Percentiles rank a stretch among this genome's conserved stretches.
These are phyloP conservation scores for Semicossyphus pulcher DNA, from an alignment of 2,113 vertebrate species.

Conservation along the genomic window DNA sequence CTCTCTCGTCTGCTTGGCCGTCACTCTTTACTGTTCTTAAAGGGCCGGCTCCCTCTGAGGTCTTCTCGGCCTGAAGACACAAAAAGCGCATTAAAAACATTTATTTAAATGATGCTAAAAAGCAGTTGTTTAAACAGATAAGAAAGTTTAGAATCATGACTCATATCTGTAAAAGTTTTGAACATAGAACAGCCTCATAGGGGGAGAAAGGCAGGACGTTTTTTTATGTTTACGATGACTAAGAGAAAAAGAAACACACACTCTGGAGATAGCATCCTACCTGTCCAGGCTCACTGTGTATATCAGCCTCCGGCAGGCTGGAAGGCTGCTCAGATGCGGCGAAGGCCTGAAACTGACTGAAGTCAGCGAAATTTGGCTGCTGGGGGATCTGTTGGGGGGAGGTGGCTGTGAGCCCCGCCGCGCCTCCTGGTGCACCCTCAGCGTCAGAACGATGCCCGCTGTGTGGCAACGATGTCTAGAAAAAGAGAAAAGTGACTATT, in stretches of 20 bases:
- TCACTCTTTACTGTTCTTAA: constrained; percentile 92
- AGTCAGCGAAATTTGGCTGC: constrained; percentile 99
- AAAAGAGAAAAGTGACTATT: neutral
- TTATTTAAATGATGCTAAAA: too few relatives aligned
- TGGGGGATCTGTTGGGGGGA: constrained; percentile 98
- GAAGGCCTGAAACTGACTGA: constrained; percentile 97
- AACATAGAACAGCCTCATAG: too few relatives aligned
- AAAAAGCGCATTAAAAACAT: neutral
- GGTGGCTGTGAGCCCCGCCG: constrained; percentile 89
- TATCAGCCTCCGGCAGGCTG: constrained; percentile 89
- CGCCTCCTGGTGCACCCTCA: constrained; percentile 86
- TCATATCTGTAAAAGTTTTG: too few relatives aligned
- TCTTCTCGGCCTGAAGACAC: constrained; percentile 87
- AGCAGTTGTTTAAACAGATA: too few relatives aligned
- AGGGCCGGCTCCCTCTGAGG: constrained; percentile 87
- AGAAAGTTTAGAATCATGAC: too few relatives aligned
- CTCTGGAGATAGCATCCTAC: constrained; percentile 68
- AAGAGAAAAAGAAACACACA: neutral
- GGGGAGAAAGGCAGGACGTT: neutral
- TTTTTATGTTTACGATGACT: neutral
- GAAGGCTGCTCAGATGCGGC: constrained; percentile 89
- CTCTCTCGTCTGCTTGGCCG: constrained; percentile 90
- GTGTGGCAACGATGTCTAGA: constrained; percentile 87
- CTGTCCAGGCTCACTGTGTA: constrained; percentile 87
- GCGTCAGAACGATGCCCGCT: constrained; percentile 88